These are phyloP conservation scores for Omphaloscelis lunosa DNA, from an alignment of 2,888 invertebrate species.

Conservation along the genomic window DNA sequence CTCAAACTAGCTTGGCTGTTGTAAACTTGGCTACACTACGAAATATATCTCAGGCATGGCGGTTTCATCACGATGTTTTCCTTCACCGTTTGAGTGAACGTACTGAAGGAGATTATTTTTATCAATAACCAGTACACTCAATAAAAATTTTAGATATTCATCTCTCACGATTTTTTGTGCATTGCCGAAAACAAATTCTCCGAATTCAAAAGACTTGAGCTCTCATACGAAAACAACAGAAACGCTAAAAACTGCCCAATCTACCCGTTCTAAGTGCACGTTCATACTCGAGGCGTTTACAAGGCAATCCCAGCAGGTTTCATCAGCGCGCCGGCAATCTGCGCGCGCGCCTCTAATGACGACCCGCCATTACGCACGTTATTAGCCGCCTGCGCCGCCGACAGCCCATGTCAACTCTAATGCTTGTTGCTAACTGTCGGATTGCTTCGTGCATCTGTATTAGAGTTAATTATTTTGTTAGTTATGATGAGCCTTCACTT, in stretches of 20 bases:
- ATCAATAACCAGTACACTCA: too few relatives aligned
- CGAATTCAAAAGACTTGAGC: background rate
- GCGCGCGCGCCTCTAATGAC: slow-evolving; percentile 85
- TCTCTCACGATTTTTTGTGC: too few relatives aligned
- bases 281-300: slow-evolving; percentile 82
- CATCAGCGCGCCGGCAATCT: slow-evolving; percentile 85
- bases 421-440: slow-evolving; percentile 65
- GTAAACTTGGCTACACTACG: too few relatives aligned
- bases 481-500: slow-evolving; percentile 28
- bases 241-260: slow-evolving; percentile 60
- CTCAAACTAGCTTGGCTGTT: too few relatives aligned
- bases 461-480: slow-evolving; percentile 52
- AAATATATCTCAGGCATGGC: too few relatives aligned
- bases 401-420: slow-evolving; percentile 73
- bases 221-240: background rate
- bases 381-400: slow-evolving; percentile 78
- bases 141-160: background rate
- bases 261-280: slow-evolving; percentile 69
- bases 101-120: background rate
- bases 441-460: slow-evolving; percentile 55
- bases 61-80: too few relatives aligned
- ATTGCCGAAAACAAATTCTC: background rate
- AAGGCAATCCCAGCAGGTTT: slow-evolving; percentile 87
- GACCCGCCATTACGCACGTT: slow-evolving; percentile 83
- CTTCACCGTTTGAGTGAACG: too few relatives aligned